phyloP scores from a whole-genome alignment of 2,113 vertebrate species.

The Carettochelys insculpta region DNA sequence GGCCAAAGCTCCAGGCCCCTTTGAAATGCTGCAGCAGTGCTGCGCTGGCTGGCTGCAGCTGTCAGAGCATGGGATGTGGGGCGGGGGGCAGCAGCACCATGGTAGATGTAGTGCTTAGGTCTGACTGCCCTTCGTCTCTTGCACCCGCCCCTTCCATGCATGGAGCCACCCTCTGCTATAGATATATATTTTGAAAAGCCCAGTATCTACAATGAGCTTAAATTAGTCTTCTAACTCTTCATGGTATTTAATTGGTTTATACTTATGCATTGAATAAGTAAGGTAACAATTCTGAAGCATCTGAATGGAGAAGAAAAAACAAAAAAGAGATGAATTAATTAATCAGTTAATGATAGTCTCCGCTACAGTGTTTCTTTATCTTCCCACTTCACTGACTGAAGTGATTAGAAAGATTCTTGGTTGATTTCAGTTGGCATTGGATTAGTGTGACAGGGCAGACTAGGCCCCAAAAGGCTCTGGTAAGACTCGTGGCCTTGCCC shows the following conservation, averaged over 20 bases:
- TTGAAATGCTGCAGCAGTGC: too few species aligned
- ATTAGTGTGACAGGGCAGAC: too few species aligned
- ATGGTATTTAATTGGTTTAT: rapidly evolving
- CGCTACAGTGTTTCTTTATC: not conserved
- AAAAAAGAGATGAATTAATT: not conserved
- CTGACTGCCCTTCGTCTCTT: too few species aligned
- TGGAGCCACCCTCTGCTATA: rapidly evolving
- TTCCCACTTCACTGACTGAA: not conserved
- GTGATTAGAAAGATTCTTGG: not conserved
- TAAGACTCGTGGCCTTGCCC: too few species aligned
- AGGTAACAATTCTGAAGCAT: not conserved
- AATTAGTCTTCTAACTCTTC: not conserved
- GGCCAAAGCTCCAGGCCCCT: too few species aligned
- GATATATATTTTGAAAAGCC: not conserved
- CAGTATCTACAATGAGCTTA: rapidly evolving
- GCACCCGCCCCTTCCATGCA: too few species aligned
- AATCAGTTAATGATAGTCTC: not conserved
- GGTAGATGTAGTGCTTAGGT: too few species aligned
- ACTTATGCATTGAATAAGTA: not conserved
- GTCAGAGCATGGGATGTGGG: too few species aligned
- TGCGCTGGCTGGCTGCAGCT: too few species aligned
- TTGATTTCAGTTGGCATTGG: not conserved
- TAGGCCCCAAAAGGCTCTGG: too few species aligned
- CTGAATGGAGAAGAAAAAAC: not conserved
- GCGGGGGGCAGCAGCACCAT: too few species aligned